A percentile compares a stretch with the other conserved stretches of the same genome.
Conservation (phyloP, 2,888 invertebrate genomes). For the Morinoia aosen region DNA sequence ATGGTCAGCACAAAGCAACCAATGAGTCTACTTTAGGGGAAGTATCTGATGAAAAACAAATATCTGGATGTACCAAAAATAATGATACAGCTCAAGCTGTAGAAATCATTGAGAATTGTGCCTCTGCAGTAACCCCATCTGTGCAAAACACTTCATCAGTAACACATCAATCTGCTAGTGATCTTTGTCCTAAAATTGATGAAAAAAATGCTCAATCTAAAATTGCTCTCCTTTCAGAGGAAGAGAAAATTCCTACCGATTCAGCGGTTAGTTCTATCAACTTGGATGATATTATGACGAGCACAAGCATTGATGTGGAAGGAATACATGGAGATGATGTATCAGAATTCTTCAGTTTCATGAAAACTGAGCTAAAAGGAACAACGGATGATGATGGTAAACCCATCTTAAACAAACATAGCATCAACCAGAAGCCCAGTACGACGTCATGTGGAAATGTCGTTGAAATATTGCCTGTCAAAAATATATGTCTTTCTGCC, state of each 20-base stretch:
- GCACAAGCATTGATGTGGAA: neutral
- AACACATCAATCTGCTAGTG: neutral
- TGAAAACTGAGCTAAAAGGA: neutral
- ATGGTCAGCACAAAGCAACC: neutral
- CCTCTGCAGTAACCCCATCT: neutral
- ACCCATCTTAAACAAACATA: neutral
- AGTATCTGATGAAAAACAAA: neutral
- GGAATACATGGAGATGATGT: neutral
- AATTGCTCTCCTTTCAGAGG: neutral
- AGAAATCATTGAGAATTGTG: neutral
- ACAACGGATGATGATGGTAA: neutral
- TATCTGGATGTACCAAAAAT: neutral
- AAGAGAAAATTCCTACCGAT: neutral
- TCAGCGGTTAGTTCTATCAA: neutral
- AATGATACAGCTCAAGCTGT: neutral
- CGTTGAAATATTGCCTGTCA: neutral
- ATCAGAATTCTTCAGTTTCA: neutral
- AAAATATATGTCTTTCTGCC: neutral
- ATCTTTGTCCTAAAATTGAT: neutral
- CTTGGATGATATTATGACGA: neutral
- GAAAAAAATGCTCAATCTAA: neutral
- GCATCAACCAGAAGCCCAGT: neutral
- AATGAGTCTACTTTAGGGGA: neutral
- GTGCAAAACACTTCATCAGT: too few relatives aligned
- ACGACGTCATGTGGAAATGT: neutral